phyloP scores from a whole-genome alignment of 1,140 invertebrate species.

The Conus ventricosus region DNA sequence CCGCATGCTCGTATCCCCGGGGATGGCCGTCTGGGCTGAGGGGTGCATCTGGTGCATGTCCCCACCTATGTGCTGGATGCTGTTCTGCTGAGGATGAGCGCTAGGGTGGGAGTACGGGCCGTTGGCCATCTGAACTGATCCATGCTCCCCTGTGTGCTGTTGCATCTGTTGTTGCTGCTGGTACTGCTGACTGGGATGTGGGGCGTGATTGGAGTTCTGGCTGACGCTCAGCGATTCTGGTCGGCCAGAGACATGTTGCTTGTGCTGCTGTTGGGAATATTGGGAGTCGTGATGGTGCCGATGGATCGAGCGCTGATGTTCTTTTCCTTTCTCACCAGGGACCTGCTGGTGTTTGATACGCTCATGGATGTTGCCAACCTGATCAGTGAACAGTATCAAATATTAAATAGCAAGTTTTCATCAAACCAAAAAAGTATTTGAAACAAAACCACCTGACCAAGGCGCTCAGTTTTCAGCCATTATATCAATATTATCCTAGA shows the following conservation, averaged over 20 bases:
- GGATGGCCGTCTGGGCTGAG: background rate
- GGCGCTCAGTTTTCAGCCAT: too few relatives aligned
- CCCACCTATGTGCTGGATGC: background rate
- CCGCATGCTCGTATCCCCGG: background rate
- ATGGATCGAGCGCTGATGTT: background rate
- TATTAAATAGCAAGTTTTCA: too few relatives aligned
- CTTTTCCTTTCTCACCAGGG: background rate
- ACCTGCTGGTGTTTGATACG: constrained; percentile 10
- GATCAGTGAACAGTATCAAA: background rate
- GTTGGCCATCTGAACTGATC: constrained; percentile 32
- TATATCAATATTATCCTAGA: too few relatives aligned
- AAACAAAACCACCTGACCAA: too few relatives aligned
- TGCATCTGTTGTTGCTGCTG: constrained; percentile 75
- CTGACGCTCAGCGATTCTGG: constrained; percentile 22
- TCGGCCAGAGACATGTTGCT: background rate
- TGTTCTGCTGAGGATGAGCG: constrained; percentile 28
- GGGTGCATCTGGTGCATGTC: background rate
- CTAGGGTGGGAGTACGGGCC: constrained; percentile 35
- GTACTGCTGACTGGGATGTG: constrained; percentile 5
- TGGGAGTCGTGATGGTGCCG: background rate
- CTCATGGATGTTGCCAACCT: constrained; percentile 36
- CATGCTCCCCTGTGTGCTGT: constrained; percentile 8
- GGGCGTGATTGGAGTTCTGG: constrained; percentile 24
- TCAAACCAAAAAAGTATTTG: too few relatives aligned
- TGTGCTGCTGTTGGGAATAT: background rate